These are phyloP conservation scores for Sandelia bainsii DNA, from an alignment of 2,797 vertebrate genomes.

Conservation along the genomic window DNA sequence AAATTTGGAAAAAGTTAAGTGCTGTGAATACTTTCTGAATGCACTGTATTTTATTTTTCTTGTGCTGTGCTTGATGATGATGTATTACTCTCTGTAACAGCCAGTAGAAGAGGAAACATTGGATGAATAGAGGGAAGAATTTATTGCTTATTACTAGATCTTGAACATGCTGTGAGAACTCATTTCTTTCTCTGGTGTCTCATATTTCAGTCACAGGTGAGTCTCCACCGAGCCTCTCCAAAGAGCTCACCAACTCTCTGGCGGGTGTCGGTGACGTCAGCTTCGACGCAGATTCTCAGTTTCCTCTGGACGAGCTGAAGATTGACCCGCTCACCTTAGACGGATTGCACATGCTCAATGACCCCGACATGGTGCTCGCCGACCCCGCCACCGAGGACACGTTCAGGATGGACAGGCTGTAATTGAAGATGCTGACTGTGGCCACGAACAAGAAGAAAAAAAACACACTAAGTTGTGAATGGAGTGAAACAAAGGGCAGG, in stretches of 20 bases:
- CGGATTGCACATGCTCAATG: conserved; percentile 98
- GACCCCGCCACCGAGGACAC: conserved; percentile 99
- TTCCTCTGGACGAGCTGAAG: conserved; percentile 98
- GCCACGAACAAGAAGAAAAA: conserved; percentile 34
- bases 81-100: neutral
- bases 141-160: too few relatives aligned
- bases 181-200: conserved; percentile 32
- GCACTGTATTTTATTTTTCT: too few relatives aligned
- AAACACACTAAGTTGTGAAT: conserved; percentile 60
- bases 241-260: conserved; percentile 96
- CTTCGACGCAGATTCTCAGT: conserved; percentile 97
- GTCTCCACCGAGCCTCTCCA: conserved; percentile 98
- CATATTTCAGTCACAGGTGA: conserved; percentile 87
- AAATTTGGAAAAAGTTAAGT: too few relatives aligned
- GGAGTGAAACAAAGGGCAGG: conserved; percentile 74
- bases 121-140: too few relatives aligned
- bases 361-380: conserved; percentile 97
- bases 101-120: too few relatives aligned
- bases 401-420: conserved; percentile 99
- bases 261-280: conserved; percentile 93
- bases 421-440: conserved; percentile 54
- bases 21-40: too few relatives aligned
- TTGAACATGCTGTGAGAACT: neutral
- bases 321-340: conserved; percentile 98
- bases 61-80: neutral